These are phyloP conservation scores for Syritta pipiens DNA, from an alignment of 2,888 invertebrate species.

Conservation along the genomic window DNA sequence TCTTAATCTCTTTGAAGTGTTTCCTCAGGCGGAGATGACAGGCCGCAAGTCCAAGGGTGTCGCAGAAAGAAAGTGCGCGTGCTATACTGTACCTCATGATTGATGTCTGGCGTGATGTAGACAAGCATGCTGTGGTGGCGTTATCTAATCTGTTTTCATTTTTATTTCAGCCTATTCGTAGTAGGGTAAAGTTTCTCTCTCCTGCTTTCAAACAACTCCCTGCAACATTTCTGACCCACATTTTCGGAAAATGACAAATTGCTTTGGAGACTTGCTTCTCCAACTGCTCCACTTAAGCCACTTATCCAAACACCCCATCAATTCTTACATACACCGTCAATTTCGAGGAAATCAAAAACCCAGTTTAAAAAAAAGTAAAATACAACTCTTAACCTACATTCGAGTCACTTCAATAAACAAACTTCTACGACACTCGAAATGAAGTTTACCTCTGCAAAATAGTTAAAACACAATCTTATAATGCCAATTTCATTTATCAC, in stretches of 20 bases:
- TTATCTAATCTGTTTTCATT: too few species aligned
- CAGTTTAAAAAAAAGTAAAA: too few species aligned
- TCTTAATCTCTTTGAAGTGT: conserved; percentile 14
- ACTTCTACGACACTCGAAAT: conserved; percentile 24
- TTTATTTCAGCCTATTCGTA: too few species aligned
- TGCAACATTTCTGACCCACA: too few species aligned
- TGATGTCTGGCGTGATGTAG: too few species aligned
- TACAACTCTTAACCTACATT: conserved; percentile 41
- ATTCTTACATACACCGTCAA: neutral
- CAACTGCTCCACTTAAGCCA: too few species aligned
- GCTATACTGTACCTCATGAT: neutral
- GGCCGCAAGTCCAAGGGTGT: neutral
- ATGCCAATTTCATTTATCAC: conserved; percentile 34
- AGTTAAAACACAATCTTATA: conserved; percentile 33
- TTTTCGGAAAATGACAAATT: too few species aligned
- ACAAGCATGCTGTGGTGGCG: too few species aligned
- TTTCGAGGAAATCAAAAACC: neutral
- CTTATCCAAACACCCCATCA: neutral
- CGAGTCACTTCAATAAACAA: conserved; percentile 37
- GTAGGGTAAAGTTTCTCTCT: too few species aligned
- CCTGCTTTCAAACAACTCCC: too few species aligned
- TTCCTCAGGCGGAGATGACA: too few species aligned
- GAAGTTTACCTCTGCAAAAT: conserved; percentile 33
- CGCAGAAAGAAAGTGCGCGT: conserved; percentile 1
- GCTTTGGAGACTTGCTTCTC: too few species aligned